phyloP scores from a whole-genome alignment of 1,140 invertebrate genomes.

The Pseudomyrmex concolor region DNA sequence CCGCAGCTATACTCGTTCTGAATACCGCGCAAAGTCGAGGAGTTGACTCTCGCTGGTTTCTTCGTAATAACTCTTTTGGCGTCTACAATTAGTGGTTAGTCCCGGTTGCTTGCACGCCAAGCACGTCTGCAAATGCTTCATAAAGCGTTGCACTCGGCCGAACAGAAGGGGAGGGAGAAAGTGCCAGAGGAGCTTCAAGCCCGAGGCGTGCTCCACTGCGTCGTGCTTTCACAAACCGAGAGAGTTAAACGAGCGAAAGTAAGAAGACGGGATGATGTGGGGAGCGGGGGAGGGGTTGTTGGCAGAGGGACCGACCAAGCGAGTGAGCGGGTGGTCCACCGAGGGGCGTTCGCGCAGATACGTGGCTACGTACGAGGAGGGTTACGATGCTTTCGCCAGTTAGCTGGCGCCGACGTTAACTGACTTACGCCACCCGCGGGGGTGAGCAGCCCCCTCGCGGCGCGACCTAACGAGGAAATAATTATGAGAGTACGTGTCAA shows the following conservation, averaged over 20 bases:
- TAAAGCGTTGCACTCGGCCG: conserved; percentile 72
- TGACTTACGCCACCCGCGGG: conserved; percentile 50
- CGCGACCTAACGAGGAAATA: conserved; percentile 66
- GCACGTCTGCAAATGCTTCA: conserved; percentile 78
- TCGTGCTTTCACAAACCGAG: conserved; percentile 13
- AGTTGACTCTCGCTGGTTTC: conserved; percentile 47
- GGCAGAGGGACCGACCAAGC: not conserved
- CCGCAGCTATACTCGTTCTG: conserved; percentile 33
- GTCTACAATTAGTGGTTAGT: conserved; percentile 78
- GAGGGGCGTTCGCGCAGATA: not conserved
- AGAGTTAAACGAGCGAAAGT: conserved; percentile 48
- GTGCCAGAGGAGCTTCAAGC: not conserved
- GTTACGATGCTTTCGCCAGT: conserved; percentile 20
- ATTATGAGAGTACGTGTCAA: conserved; percentile 67
- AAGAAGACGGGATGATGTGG: conserved; percentile 8
- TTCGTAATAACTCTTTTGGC: conserved; percentile 73
- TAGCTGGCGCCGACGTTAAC: conserved; percentile 43
- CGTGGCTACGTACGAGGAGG: conserved; percentile 9
- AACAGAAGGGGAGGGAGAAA: not conserved
- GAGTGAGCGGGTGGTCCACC: not conserved
- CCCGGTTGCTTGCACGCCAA: conserved; percentile 65
- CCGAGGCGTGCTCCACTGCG: conserved; percentile 12
- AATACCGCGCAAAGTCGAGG: conserved; percentile 56
- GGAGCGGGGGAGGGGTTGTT: not conserved
- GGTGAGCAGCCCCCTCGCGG: not conserved